A percentile compares a stretch with the other conserved stretches of the same genome.
phyloP scores from a whole-genome alignment of 2,113 vertebrate species.

The Heterotis niloticus region DNA sequence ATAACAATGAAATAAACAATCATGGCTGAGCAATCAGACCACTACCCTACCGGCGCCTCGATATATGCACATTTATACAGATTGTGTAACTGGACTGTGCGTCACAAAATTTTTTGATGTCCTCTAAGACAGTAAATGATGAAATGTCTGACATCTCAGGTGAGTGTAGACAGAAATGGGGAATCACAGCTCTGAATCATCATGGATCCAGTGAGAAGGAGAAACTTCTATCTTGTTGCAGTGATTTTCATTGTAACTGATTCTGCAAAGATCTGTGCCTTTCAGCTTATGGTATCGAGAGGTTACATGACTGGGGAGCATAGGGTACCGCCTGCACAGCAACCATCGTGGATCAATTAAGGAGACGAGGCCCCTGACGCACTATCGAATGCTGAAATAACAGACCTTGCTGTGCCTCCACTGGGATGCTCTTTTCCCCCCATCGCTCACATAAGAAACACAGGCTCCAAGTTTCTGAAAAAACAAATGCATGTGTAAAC shows the following conservation, averaged over 20 bases:
- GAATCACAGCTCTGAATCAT: too few relatives aligned
- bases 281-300: not conserved
- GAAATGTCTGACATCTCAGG: not conserved
- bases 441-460: conserved; percentile 12
- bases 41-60: not conserved
- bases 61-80: not conserved
- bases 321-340: not conserved
- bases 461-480: conserved; percentile 21
- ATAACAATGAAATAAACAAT: too few relatives aligned
- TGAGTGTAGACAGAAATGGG: too few relatives aligned
- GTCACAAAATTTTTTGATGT: not conserved
- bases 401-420: conserved; percentile 4
- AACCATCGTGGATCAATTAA: conserved; percentile 20
- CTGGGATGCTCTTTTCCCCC: conserved; percentile 1
- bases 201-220: too few relatives aligned
- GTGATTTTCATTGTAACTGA: too few relatives aligned
- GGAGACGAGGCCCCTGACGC: conserved; percentile 13
- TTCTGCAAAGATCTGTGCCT: not conserved
- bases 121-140: not conserved
- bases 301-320: not conserved
- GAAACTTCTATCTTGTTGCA: too few relatives aligned
- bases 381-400: conserved; percentile 9
- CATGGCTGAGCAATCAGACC: not conserved
- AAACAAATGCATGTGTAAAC: conserved; percentile 20
- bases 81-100: not conserved